phyloP scores from a whole-genome alignment of 2,888 invertebrate species.

The Cryptocheilus praepositus region DNA sequence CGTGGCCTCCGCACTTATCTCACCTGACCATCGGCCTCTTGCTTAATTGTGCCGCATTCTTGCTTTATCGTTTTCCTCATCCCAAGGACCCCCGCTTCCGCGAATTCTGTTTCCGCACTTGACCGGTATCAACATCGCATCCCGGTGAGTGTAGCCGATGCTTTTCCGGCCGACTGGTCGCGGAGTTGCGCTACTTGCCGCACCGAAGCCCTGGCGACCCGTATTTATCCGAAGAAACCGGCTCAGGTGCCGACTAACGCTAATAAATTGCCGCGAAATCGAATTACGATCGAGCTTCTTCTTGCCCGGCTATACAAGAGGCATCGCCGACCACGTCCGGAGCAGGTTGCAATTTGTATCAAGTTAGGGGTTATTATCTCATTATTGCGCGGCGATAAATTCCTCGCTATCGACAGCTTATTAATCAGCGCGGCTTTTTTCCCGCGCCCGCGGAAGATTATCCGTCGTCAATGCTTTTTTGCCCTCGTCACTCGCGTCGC shows the following conservation, averaged over 20 bases:
- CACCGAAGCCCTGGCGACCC: slow-evolving; percentile 14
- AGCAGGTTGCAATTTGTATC: slow-evolving; percentile 58
- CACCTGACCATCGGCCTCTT: too few relatives aligned
- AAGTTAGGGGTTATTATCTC: slow-evolving; percentile 34
- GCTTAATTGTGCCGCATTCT: too few relatives aligned
- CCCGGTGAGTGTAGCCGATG: neutral
- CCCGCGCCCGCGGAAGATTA: too few relatives aligned
- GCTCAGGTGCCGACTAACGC: slow-evolving; percentile 24
- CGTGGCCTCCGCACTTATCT: too few relatives aligned
- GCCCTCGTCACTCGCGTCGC: too few relatives aligned
- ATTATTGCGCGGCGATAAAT: too few relatives aligned
- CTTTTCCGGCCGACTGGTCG: slow-evolving; percentile 3
- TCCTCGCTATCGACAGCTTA: too few relatives aligned
- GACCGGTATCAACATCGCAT: slow-evolving; percentile 5
- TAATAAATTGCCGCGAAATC: slow-evolving; percentile 46
- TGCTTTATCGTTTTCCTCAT: too few relatives aligned
- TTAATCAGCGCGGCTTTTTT: too few relatives aligned
- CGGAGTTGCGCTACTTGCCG: neutral
- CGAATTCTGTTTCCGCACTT: neutral
- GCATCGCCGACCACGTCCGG: slow-evolving; percentile 21
- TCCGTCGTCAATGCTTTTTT: too few relatives aligned
- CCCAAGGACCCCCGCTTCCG: too few relatives aligned
- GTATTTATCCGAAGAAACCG: slow-evolving; percentile 1
- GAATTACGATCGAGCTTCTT: slow-evolving; percentile 32
- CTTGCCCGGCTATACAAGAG: slow-evolving; percentile 4